A percentile compares a stretch with the other conserved stretches of the same genome.
Conservation (phyloP, 1,140 invertebrate genomes). For the Intoshia linei region DNA sequence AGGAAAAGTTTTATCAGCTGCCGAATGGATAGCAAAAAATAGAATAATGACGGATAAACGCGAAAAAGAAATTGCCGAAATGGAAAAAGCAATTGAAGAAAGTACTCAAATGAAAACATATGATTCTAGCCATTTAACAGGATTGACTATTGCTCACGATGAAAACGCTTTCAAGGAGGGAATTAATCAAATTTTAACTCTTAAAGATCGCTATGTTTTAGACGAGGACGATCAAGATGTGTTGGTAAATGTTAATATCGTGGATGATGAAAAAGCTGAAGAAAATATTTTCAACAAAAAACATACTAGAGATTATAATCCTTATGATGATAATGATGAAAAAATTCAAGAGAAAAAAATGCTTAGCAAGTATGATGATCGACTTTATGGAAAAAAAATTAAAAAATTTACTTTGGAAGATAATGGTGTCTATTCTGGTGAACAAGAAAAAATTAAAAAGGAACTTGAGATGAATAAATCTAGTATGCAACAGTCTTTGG, state of each 20-base stretch:
- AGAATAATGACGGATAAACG: slow-evolving; percentile 27
- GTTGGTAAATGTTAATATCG: slow-evolving; percentile 68
- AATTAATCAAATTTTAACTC: slow-evolving; percentile 46
- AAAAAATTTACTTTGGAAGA: too few relatives aligned
- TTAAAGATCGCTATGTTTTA: slow-evolving; percentile 50
- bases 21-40: slow-evolving; percentile 2
- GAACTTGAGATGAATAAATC: too few relatives aligned
- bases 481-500: too few relatives aligned
- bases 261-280: slow-evolving; percentile 60
- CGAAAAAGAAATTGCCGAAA: slow-evolving; percentile 18
- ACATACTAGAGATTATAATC: slow-evolving; percentile 38
- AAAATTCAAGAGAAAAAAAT: too few relatives aligned
- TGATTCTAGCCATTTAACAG: slow-evolving; percentile 31
- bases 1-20: too few relatives aligned
- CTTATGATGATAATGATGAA: slow-evolving; percentile 57
- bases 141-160: slow-evolving; percentile 54
- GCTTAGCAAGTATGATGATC: too few relatives aligned
- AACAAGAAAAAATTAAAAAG: too few relatives aligned
- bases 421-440: too few relatives aligned
- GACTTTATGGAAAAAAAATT: too few relatives aligned
- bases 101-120: slow-evolving; percentile 11
- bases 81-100: slow-evolving; percentile 1
- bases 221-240: slow-evolving; percentile 46
- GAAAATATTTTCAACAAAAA: slow-evolving; percentile 54
- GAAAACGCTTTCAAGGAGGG: slow-evolving; percentile 45